Evolutionary conservation across 2,113 vertebrate genomes (phyloP).

Genomic region (Phodopus roborovskii): DNA sequence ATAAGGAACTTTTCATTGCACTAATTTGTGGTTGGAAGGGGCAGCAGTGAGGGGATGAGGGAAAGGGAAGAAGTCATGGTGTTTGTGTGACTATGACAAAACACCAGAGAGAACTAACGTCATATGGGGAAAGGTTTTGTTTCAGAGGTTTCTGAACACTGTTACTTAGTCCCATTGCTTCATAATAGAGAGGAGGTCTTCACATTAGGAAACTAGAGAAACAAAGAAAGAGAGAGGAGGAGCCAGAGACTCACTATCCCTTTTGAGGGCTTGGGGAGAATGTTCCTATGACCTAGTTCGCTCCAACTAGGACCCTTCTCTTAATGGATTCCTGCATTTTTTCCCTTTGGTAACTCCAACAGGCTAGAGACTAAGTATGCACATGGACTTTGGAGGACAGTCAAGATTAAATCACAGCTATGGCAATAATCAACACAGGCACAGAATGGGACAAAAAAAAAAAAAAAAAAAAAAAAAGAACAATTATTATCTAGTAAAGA

Average conservation of each 20-base stretch:
- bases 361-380: background rate
- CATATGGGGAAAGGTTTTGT: background rate
- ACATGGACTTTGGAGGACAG: background rate
- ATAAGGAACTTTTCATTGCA: background rate
- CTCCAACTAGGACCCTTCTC: background rate
- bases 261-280: background rate
- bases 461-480: background rate
- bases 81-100: rapidly evolving
- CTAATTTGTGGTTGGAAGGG: background rate
- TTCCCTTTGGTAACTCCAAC: background rate
- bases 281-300: background rate
- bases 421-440: background rate
- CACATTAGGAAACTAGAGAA: background rate
- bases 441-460: background rate
- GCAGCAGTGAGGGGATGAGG: too few species aligned
- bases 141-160: background rate
- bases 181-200: background rate
- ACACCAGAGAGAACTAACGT: background rate
- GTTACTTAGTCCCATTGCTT: background rate
- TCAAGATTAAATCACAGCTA: background rate
- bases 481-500: background rate
- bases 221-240: background rate
- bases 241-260: too few species aligned
- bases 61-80: background rate
- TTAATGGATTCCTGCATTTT: background rate